Conservation (phyloP, 2,888 invertebrate species). For the Mesodorylaimus sp. region DNA sequence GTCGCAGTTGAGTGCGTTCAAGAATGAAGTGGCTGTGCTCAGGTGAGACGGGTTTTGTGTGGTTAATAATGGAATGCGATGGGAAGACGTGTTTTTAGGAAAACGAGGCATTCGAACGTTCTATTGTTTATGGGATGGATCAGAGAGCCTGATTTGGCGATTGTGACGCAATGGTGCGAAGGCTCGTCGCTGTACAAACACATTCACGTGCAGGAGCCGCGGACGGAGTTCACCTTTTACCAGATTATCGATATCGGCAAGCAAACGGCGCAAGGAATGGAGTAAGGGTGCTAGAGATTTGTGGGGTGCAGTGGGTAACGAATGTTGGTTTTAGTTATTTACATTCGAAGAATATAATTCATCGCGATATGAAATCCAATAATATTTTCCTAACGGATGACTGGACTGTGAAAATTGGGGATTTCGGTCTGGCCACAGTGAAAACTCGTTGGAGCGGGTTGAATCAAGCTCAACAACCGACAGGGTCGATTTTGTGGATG, state of each 20-base stretch:
- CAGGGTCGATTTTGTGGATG: conserved; percentile 94
- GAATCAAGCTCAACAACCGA: conserved; percentile 79
- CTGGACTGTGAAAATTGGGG: conserved; percentile 95
- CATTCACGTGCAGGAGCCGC: conserved; percentile 72
- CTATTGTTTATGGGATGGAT: conserved; percentile 97
- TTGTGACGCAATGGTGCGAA: conserved; percentile 99
- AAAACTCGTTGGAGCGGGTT: conserved; percentile 89
- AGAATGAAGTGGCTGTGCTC: conserved; percentile 82
- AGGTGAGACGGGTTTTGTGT: too few species aligned
- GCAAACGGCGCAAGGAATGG: conserved; percentile 98
- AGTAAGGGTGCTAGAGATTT: too few species aligned
- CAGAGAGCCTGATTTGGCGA: conserved; percentile 62
- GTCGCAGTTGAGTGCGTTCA: conserved; percentile 89
- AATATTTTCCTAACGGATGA: conserved; percentile 97
- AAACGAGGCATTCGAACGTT: conserved; percentile 78
- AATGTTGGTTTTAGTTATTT: conserved; percentile 51
- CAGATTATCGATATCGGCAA: conserved; percentile 84
- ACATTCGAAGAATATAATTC: conserved; percentile 95
- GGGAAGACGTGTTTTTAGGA: conserved; percentile 36
- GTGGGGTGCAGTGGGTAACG: too few species aligned
- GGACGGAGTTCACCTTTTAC: conserved; percentile 53
- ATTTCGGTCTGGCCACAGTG: conserved; percentile 88
- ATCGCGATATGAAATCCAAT: conserved; percentile 91
- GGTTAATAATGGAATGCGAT: too few species aligned
- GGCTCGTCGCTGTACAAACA: conserved; percentile 92